phyloP scores from a whole-genome alignment of 2,113 vertebrate genomes.

The Morone chrysops region DNA sequence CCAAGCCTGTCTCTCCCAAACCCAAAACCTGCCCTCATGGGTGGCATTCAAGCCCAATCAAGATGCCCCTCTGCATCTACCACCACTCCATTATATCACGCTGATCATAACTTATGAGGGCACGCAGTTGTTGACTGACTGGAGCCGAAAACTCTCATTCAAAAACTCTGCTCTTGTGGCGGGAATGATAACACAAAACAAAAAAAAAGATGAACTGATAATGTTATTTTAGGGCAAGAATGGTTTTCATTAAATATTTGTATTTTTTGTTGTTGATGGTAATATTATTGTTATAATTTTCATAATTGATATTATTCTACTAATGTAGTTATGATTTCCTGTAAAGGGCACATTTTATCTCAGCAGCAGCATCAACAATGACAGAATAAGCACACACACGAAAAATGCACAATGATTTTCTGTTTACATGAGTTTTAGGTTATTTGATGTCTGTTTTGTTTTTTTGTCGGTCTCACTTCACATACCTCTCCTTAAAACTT shows the following conservation, averaged over 20 bases:
- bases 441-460: constrained; percentile 72
- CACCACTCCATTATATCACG: constrained; percentile 43
- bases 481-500: constrained; percentile 64
- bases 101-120: constrained; percentile 52
- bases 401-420: constrained; percentile 84
- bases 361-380: constrained; percentile 78
- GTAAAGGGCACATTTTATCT: constrained; percentile 85
- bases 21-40: constrained; percentile 32
- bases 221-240: constrained; percentile 74
- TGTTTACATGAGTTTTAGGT: constrained; percentile 83
- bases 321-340: constrained; percentile 82
- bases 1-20: constrained; percentile 36
- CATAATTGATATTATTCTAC: constrained; percentile 80
- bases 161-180: constrained; percentile 70
- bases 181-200: constrained; percentile 28
- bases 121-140: constrained; percentile 58
- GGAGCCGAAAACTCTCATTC: constrained; percentile 48
- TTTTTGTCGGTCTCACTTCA: constrained; percentile 63
- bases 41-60: constrained; percentile 35
- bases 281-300: constrained; percentile 81
- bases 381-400: constrained; percentile 83
- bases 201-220: constrained; percentile 72
- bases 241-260: constrained; percentile 78
- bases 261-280: constrained; percentile 79
- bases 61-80: constrained; percentile 40